Evolutionary conservation across 2,113 vertebrate genomes (phyloP).

Genomic region (Macquaria australasica): DNA sequence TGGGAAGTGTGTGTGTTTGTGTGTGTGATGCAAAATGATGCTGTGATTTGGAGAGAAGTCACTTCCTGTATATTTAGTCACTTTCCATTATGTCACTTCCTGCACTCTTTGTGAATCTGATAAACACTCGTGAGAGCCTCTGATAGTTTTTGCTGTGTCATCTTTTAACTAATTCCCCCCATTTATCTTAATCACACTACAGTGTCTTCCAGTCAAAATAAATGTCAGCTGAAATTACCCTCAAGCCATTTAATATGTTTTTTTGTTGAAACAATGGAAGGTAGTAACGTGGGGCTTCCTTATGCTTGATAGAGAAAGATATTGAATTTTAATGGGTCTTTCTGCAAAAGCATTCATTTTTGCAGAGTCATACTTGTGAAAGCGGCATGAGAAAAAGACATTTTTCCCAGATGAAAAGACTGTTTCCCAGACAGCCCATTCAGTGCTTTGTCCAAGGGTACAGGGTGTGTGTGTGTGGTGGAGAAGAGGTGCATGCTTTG

Average conservation of each 20-base stretch:
- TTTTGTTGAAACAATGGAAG: neutral
- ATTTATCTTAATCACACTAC: neutral
- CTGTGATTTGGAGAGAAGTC: constrained; percentile 1
- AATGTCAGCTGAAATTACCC: neutral
- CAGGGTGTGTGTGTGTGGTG: constrained; percentile 4
- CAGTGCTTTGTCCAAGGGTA: constrained; percentile 40
- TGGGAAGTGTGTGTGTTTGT: constrained; percentile 9
- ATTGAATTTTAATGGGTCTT: constrained; percentile 53
- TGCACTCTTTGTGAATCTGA: neutral
- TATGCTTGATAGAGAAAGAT: neutral
- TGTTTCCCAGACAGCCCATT: constrained; percentile 26
- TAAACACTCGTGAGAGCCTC: neutral
- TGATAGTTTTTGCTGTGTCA: constrained; percentile 30
- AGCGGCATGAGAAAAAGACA: constrained; percentile 12
- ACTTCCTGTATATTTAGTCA: constrained; percentile 5
- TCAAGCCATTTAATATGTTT: neutral
- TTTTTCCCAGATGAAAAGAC: constrained; percentile 16
- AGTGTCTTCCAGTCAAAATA: neutral
- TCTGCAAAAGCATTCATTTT: constrained; percentile 56
- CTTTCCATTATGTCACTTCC: constrained; percentile 31
- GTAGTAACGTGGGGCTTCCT: neutral
- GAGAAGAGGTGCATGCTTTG: constrained; percentile 33
- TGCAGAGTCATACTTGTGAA: constrained; percentile 64
- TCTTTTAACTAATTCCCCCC: neutral
- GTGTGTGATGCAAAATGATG: constrained; percentile 23